These are phyloP conservation scores for Argyresthia albistria DNA, from an alignment of 2,888 invertebrate species.

Conservation along the genomic window DNA sequence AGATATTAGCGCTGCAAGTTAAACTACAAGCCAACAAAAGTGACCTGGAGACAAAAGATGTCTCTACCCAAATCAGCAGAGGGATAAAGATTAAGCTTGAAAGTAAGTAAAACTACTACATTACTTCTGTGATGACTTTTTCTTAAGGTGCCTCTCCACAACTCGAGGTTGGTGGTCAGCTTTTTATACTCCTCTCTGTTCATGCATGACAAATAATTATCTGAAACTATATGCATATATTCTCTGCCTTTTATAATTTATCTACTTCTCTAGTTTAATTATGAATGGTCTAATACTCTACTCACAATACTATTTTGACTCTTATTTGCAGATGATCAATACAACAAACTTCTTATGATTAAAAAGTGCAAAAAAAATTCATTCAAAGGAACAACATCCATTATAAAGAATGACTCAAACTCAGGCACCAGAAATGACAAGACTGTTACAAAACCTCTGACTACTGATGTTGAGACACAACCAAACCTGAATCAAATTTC, in stretches of 20 bases:
- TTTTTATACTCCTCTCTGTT: too few species aligned
- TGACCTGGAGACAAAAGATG: constrained; percentile 32
- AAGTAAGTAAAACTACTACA: constrained; percentile 28
- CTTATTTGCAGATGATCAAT: constrained; percentile 8
- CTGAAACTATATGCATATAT: too few species aligned
- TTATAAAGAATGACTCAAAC: constrained; percentile 10
- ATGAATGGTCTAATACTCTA: too few species aligned
- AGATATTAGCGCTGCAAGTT: constrained; percentile 54
- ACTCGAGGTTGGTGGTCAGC: too few species aligned
- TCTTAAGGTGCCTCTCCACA: too few species aligned
- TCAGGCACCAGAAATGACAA: neutral
- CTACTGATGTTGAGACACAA: constrained; percentile 12
- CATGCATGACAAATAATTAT: too few species aligned
- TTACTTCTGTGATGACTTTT: constrained; percentile 3
- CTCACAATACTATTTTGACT: too few species aligned
- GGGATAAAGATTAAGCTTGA: constrained; percentile 34
- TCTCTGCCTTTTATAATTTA: too few species aligned
- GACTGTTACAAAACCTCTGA: constrained; percentile 12
- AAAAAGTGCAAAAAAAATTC: constrained; percentile 33
- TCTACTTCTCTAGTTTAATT: neutral
- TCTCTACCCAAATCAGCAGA: constrained; percentile 45
- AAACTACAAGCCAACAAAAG: constrained; percentile 33
- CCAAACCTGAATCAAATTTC: constrained; percentile 9
- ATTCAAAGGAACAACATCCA: constrained; percentile 19
- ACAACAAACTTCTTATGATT: constrained; percentile 33